Conservation (phyloP, 2,797 vertebrate species). For the Spinus pinus region DNA sequence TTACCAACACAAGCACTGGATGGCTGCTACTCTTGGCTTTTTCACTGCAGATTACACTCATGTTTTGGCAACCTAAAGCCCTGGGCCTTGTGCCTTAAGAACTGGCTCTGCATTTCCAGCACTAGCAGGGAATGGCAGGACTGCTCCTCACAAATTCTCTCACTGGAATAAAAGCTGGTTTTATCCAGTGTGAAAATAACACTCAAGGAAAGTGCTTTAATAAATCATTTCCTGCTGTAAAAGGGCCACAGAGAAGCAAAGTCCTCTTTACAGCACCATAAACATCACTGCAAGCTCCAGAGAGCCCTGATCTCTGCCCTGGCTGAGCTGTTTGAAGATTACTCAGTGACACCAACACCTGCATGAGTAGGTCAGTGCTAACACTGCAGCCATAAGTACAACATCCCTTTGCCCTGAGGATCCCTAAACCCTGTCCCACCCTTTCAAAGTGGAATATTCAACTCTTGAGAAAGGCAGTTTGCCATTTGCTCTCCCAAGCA, state of each 20-base stretch:
- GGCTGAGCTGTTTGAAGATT: not conserved
- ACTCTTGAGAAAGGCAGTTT: not conserved
- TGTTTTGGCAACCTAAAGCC: not conserved
- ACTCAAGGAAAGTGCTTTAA: not conserved
- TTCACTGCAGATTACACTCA: not conserved
- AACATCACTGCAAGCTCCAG: constrained; percentile 15
- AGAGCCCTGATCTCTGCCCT: constrained; percentile 39
- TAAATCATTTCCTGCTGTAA: not conserved
- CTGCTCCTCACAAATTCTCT: not conserved
- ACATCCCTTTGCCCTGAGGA: not conserved
- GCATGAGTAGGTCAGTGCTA: not conserved
- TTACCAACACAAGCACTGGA: not conserved
- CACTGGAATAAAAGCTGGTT: not conserved
- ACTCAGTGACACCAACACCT: not conserved
- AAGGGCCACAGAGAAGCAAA: not conserved
- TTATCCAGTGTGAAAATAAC: not conserved
- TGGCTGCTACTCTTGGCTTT: not conserved
- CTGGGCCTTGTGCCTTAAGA: not conserved
- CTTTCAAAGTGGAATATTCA: not conserved
- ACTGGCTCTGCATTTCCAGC: not conserved
- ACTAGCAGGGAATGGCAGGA: not conserved
- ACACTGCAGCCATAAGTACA: not conserved
- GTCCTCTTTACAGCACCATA: not conserved
- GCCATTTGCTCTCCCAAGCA: not conserved
- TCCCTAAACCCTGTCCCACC: not conserved